These are phyloP conservation scores for Raja brachyura DNA, from an alignment of 2,113 vertebrate genomes.

Conservation along the genomic window DNA sequence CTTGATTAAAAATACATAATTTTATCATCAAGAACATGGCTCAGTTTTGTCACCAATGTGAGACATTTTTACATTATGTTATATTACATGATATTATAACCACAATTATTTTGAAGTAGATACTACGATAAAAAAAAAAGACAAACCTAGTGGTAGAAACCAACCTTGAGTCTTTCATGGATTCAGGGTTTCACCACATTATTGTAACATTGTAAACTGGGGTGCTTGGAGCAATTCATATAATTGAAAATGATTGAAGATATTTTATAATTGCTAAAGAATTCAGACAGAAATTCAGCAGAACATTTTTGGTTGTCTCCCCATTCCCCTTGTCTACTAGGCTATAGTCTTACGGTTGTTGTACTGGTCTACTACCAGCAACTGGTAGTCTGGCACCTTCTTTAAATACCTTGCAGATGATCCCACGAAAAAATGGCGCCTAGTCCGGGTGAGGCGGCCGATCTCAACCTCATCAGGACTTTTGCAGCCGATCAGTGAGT, in stretches of 20 bases:
- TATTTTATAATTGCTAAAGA: neutral
- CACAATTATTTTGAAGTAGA: neutral
- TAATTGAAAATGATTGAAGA: neutral
- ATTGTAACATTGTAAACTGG: neutral
- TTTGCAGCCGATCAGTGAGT: no score
- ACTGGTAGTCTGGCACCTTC: no score
- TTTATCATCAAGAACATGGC: neutral
- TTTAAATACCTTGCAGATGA: no score
- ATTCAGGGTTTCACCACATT: neutral
- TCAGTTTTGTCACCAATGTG: neutral
- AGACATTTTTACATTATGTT: neutral
- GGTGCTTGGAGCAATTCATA: no score
- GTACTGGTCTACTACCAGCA: no score
- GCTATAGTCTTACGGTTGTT: neutral
- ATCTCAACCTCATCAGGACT: no score
- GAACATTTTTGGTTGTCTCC: neutral
- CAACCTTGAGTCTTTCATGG: neutral
- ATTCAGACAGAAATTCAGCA: neutral
- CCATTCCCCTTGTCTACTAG: neutral
- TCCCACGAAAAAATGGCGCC: no score
- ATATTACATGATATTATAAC: neutral
- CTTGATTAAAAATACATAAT: neutral
- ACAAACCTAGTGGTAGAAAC: neutral
- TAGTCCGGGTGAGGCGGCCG: no score
- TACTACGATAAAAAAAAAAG: neutral